These are phyloP conservation scores for Phylloscopus collybita DNA, from an alignment of 2,797 vertebrate species.

Conservation along the genomic window DNA sequence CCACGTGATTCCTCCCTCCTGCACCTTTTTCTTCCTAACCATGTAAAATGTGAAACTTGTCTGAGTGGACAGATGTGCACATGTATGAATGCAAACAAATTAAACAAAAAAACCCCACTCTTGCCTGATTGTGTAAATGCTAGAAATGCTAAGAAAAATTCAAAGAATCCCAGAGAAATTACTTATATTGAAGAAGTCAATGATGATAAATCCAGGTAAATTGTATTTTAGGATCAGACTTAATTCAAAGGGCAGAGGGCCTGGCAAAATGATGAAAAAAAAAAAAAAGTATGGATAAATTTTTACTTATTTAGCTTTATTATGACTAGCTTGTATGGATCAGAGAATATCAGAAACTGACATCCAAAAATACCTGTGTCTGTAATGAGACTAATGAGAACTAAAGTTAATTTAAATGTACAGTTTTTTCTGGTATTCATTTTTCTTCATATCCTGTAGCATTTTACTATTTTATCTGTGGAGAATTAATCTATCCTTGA, in stretches of 20 bases:
- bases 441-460: background rate
- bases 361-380: background rate
- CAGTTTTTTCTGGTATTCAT: background rate
- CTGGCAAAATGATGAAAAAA: background rate
- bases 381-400: constrained; percentile 10
- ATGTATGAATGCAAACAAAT: background rate
- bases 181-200: background rate
- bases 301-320: constrained; percentile 13
- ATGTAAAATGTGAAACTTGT: background rate
- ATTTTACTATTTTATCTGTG: background rate
- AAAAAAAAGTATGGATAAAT: background rate
- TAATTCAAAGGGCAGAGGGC: constrained; percentile 26
- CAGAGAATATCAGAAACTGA: background rate
- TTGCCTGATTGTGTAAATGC: background rate
- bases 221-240: background rate
- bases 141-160: constrained; percentile 1
- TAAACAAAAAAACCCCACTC: background rate
- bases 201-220: constrained; percentile 30
- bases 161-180: background rate
- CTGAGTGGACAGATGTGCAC: background rate
- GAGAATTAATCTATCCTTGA: background rate
- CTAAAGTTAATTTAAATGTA: constrained; percentile 16
- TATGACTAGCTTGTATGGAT: background rate
- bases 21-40: background rate
- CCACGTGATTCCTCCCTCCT: background rate